phyloP scores from a whole-genome alignment of 2,113 vertebrate genomes.

The Opisthocomus hoazin region DNA sequence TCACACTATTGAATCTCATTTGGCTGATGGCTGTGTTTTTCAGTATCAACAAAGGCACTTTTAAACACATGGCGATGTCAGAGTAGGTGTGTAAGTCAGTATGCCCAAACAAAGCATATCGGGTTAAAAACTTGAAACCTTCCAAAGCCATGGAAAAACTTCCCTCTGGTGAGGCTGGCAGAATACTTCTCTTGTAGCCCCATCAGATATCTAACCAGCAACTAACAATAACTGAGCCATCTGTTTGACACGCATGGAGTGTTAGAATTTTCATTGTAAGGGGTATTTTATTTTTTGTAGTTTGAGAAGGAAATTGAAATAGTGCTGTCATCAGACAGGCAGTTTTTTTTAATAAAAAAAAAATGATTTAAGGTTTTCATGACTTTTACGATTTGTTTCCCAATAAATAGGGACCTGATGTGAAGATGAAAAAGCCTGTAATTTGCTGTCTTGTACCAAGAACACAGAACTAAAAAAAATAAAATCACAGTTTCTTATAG shows the following conservation, averaged over 20 bases:
- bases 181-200: neutral
- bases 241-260: neutral
- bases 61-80: neutral
- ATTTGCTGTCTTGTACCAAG: neutral
- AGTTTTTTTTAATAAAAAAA: neutral
- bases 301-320: neutral
- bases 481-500: neutral
- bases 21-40: neutral
- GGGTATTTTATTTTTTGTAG: neutral
- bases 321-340: neutral
- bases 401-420: neutral
- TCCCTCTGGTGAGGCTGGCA: neutral
- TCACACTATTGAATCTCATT: neutral
- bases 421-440: neutral
- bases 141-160: neutral
- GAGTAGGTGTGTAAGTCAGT: neutral
- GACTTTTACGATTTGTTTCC: neutral
- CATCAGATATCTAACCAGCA: neutral
- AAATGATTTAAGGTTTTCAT: neutral
- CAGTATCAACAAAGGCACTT: neutral
- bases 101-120: neutral
- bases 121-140: neutral
- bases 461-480: neutral
- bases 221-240: neutral
- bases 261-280: neutral